These are phyloP conservation scores for Hyalella azteca DNA, from an alignment of 2,888 invertebrate genomes.

Conservation along the genomic window DNA sequence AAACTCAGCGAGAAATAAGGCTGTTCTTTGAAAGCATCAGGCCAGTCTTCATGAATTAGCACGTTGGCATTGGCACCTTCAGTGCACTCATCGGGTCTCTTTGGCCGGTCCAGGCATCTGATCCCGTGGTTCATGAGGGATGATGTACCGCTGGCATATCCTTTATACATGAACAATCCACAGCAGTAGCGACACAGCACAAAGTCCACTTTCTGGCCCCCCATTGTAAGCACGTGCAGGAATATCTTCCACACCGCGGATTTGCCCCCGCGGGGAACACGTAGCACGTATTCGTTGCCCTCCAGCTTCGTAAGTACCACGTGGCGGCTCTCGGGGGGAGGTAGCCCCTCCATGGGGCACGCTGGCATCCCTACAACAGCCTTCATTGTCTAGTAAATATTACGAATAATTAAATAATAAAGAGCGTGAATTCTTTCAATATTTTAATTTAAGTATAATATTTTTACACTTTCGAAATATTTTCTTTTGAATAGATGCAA, in stretches of 20 bases:
- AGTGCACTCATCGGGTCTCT: background rate
- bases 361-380: background rate
- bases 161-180: conserved; percentile 41
- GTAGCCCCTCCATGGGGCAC: conserved; percentile 9
- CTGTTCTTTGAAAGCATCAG: conserved; percentile 9
- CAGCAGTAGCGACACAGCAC: conserved; percentile 38
- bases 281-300: background rate
- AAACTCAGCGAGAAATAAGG: conserved; percentile 21
- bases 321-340: conserved; percentile 30
- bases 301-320: conserved; percentile 25
- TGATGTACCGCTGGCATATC: conserved; percentile 42
- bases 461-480: too few relatives aligned
- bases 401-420: too few relatives aligned
- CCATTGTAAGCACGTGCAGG: conserved; percentile 25
- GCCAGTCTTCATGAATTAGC: conserved; percentile 29
- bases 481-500: too few relatives aligned
- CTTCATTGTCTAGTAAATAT: too few relatives aligned
- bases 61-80: conserved; percentile 1
- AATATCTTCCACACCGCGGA: conserved; percentile 41
- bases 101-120: conserved; percentile 30
- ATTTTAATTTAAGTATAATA: too few relatives aligned
- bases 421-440: too few relatives aligned
- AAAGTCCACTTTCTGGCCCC: conserved; percentile 37
- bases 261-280: conserved; percentile 25
- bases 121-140: conserved; percentile 42